phyloP scores from a whole-genome alignment of 2,113 vertebrate species.

The Hyla sarda region DNA sequence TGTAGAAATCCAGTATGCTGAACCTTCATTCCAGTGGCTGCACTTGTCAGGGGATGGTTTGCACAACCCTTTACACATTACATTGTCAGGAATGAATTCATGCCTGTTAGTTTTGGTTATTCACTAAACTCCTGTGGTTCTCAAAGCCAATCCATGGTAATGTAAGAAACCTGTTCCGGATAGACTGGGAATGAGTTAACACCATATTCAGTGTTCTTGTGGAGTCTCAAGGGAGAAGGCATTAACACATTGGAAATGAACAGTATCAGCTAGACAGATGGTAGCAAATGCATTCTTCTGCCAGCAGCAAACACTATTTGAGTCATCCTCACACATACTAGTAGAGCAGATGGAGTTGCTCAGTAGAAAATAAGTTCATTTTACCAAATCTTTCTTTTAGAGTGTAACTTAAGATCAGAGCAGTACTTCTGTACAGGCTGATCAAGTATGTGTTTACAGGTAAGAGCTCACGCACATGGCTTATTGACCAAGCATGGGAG shows the following conservation, averaged over 20 bases:
- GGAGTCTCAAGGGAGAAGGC: constrained; percentile 32
- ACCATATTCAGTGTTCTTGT: constrained; percentile 13
- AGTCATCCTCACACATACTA: constrained; percentile 58
- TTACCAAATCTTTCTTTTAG: constrained; percentile 36
- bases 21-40: not conserved
- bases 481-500: not conserved
- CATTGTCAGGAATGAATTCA: not conserved
- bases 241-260: constrained; percentile 56
- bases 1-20: no score
- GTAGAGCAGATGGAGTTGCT: constrained; percentile 52
- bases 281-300: constrained; percentile 50
- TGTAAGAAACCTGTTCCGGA: not conserved
- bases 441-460: not conserved
- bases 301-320: constrained; percentile 57
- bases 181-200: constrained; percentile 12
- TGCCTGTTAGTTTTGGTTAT: not conserved
- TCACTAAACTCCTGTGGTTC: not conserved
- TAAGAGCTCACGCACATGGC: not conserved
- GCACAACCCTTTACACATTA: no score
- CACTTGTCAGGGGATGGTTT: no score
- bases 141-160: not conserved
- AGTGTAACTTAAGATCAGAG: constrained; percentile 11
- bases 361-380: constrained; percentile 34
- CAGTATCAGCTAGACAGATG: constrained; percentile 58
- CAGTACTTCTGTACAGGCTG: not conserved